phyloP scores from a whole-genome alignment of 1,140 invertebrate species.

The Pachyrhynchus sulphureomaculatus region DNA sequence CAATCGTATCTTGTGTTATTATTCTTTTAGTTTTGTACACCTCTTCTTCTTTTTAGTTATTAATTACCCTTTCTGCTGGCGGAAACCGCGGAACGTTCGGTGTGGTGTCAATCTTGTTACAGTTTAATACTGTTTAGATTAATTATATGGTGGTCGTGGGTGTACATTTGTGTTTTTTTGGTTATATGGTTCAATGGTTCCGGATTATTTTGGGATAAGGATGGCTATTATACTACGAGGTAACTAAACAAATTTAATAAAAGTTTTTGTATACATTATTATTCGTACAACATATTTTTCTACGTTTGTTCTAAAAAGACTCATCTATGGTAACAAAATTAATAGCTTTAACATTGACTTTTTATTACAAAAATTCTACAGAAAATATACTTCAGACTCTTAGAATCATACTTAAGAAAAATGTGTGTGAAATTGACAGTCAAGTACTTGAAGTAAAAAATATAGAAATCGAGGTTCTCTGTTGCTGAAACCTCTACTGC shows the following conservation, averaged over 20 bases:
- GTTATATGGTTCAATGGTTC: constrained; percentile 19
- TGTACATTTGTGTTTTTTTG: constrained; percentile 3
- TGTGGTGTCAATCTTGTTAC: constrained; percentile 15
- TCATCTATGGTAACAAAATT: too few relatives aligned
- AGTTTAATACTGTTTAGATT: background rate
- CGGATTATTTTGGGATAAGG: constrained; percentile 22
- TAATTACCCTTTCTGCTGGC: constrained; percentile 18
- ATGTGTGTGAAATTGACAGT: too few relatives aligned
- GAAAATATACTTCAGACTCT: too few relatives aligned
- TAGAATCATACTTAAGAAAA: too few relatives aligned
- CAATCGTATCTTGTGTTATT: constrained; percentile 28
- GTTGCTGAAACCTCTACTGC: too few relatives aligned
- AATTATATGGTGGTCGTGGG: background rate
- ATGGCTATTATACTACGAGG: constrained; percentile 37
- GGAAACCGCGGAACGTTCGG: constrained; percentile 1
- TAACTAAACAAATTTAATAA: constrained; percentile 6
- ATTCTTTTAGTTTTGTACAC: constrained; percentile 12
- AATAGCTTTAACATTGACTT: too few relatives aligned
- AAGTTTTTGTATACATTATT: background rate
- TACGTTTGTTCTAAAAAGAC: too few relatives aligned
- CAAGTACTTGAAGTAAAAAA: too few relatives aligned
- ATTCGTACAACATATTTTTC: too few relatives aligned
- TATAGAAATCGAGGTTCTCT: too few relatives aligned
- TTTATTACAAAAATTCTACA: too few relatives aligned
- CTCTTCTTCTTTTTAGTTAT: constrained; percentile 15